Base-by-base conservation (phyloP, 2,113 vertebrate species). In the Struthidea cinerea region DNA sequence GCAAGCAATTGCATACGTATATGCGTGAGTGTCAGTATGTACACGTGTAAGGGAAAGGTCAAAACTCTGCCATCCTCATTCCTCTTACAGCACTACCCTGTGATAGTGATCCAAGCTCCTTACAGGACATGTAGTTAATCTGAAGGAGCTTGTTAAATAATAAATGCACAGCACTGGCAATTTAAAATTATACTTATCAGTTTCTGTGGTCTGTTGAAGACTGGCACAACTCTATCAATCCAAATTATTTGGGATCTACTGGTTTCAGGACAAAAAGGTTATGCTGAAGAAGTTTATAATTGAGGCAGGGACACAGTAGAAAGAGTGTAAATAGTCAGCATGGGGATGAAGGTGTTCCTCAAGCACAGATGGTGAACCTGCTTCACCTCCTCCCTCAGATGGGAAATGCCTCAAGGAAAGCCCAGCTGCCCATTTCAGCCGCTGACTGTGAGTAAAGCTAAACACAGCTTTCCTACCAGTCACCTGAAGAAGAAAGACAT, bases 1-100 rank as follows among this genome's bases (percentile, higher is more conserved):
- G 4, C 27, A 21, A 68, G 35, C n/a, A 56, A 18, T 47, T 64
- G 4, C 5, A 3, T 41, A 17, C 0, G 1, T 50, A 15, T 13
- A 44, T 22, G 12, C 12, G 47, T 0, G 0, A 11, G 7, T 67
- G 47, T 37, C 75, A 63, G 9, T n/a, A 57, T 4, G 10, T 41
- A 56, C 13, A 35, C 1, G 1, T 8, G 10, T n/a, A 53, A 33
- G 4, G 16, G 28, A 73, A 84, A 84, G 56, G 22, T 9, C 46
- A 64, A 41, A 78, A 82, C 18, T 37, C 68, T 80, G 26, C 6
- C 61, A 65, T 27, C 16, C 10, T 50, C 41, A 49, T 71, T 80
- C 13, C 22, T 80, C 32, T 32, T 52, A 23, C 32, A 56, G 35
- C 30, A 64, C 24, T 49, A 26, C 10, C 69, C 23, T 85, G 23